These are phyloP conservation scores for Melanostoma mellinum DNA, from an alignment of 2,888 invertebrate genomes.

Conservation along the genomic window DNA sequence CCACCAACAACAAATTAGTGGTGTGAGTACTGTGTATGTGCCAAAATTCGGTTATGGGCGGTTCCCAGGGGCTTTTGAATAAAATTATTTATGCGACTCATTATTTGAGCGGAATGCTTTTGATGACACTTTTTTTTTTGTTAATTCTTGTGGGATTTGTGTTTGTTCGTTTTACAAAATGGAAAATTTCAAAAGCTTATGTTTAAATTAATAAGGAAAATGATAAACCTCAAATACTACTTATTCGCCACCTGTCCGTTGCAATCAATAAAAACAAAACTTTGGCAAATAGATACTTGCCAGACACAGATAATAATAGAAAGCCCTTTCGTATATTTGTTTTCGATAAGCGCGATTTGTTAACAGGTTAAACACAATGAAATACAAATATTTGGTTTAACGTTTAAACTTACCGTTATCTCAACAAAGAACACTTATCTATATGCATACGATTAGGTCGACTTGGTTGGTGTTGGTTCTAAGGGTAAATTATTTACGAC, in stretches of 20 bases:
- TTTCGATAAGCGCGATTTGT: no score
- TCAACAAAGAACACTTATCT: no score
- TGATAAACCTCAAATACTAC: neutral
- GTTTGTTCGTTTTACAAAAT: neutral
- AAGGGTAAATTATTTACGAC: neutral
- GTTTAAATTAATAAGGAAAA: neutral
- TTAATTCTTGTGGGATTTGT: no score
- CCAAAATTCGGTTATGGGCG: neutral
- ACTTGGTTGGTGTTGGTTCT: conserved; percentile 14
- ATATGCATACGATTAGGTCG: neutral
- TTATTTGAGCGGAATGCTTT: neutral
- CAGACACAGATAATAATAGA: no score
- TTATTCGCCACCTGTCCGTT: neutral
- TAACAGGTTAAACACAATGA: no score
- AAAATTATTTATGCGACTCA: neutral
- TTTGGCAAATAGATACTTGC: no score
- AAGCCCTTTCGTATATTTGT: no score
- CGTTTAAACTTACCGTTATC: no score
- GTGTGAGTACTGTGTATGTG: neutral
- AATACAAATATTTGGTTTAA: no score
- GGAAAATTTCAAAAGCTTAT: neutral
- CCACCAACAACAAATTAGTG: no score
- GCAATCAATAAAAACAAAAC: neutral
- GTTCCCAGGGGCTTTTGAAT: neutral
- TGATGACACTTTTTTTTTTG: neutral